These are phyloP conservation scores for Arenicola marina DNA, from an alignment of 2,888 invertebrate species.

Conservation along the genomic window DNA sequence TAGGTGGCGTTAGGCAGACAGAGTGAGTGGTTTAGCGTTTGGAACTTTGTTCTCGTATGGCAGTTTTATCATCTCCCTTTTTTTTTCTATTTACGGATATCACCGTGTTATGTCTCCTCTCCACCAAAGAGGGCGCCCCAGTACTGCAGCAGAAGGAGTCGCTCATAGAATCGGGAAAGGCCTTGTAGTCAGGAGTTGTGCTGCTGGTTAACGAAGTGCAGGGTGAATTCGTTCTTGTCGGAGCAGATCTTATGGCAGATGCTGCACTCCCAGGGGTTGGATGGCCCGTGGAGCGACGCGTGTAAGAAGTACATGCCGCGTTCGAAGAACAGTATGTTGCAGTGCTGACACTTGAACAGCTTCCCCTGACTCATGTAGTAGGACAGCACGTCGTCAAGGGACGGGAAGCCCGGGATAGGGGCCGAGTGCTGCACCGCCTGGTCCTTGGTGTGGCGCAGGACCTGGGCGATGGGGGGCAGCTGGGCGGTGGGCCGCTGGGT, in stretches of 20 bases:
- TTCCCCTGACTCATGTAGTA: slow-evolving; percentile 48
- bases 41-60: no score
- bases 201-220: slow-evolving; percentile 51
- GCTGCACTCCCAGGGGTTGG: slow-evolving; percentile 48
- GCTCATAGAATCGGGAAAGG: no score
- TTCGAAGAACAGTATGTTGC: slow-evolving; percentile 49
- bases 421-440: slow-evolving; percentile 41
- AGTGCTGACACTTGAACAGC: slow-evolving; percentile 47
- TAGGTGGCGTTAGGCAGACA: no score
- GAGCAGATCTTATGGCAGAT: slow-evolving; percentile 48
- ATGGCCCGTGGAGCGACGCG: slow-evolving; percentile 44
- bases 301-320: slow-evolving; percentile 50
- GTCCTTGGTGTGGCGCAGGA: slow-evolving; percentile 33
- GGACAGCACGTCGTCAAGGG: slow-evolving; percentile 42
- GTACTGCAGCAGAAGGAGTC: no score
- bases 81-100: no score
- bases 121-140: no score
- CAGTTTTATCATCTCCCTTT: no score
- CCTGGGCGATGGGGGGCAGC: slow-evolving; percentile 35
- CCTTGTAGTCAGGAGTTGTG: slow-evolving; percentile 35
- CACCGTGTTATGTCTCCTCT: no score
- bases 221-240: slow-evolving; percentile 50
- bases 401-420: slow-evolving; percentile 39
- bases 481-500: slow-evolving; percentile 32
- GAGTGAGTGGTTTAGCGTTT: no score